phyloP scores from a whole-genome alignment of 2,797 vertebrate species.

The Ctenopoma multispine region DNA sequence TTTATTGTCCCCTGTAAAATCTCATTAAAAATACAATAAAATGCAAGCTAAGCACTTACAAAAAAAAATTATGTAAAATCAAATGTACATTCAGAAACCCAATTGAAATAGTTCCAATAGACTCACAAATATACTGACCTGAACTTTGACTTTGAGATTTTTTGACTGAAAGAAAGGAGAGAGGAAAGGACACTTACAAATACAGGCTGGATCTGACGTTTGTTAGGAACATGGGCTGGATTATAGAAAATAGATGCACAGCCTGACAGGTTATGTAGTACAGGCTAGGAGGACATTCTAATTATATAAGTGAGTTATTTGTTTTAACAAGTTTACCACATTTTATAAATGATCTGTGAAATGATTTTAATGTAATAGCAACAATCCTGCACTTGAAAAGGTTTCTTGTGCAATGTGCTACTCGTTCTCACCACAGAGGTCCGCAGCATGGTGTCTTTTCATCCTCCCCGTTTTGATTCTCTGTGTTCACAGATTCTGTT shows the following conservation, averaged over 20 bases:
- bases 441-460: conserved; percentile 91
- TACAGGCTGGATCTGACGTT: conserved; percentile 11
- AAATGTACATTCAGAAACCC: conserved; percentile 26
- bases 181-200: conserved; percentile 30
- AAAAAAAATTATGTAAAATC: conserved; percentile 29
- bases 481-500: conserved; percentile 96
- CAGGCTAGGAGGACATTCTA: not conserved
- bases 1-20: conserved; percentile 64
- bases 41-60: conserved; percentile 64
- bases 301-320: not conserved
- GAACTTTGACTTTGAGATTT: conserved; percentile 99
- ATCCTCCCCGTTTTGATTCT: conserved; percentile 92
- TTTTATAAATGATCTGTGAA: not conserved
- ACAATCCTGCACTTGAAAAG: not conserved
- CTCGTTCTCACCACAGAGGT: conserved; percentile 89
- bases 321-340: not conserved
- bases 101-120: conserved; percentile 12
- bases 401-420: conserved; percentile 24
- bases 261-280: not conserved
- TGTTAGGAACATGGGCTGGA: not conserved
- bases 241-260: not conserved
- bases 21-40: conserved; percentile 69
- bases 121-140: conserved; percentile 89
- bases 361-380: conserved; percentile 10
- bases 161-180: conserved; percentile 90